These are phyloP conservation scores for Magallana ariakensis DNA, from an alignment of 1,140 invertebrate genomes.

Conservation along the genomic window DNA sequence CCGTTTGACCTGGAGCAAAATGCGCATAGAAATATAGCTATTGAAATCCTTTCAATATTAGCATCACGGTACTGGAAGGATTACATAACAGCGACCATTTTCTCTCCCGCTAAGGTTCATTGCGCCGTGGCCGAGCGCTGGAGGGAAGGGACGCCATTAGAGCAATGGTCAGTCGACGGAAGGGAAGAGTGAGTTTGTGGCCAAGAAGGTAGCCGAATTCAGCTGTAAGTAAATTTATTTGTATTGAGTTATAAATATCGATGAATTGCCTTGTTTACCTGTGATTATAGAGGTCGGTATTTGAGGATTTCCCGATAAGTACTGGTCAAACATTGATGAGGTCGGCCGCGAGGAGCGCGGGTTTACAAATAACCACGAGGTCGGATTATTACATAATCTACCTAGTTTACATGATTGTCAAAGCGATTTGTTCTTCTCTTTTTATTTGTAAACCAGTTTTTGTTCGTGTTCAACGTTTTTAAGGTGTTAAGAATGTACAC, in stretches of 20 bases:
- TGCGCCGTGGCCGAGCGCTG: slow-evolving; percentile 18
- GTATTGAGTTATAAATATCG: slow-evolving; percentile 19
- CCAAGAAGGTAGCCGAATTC: neutral
- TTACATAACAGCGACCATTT: slow-evolving; percentile 29
- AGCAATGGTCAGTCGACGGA: neutral
- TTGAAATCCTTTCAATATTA: slow-evolving; percentile 37
- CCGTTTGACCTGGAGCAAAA: slow-evolving; percentile 31
- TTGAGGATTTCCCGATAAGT: slow-evolving; percentile 4
- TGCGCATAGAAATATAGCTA: slow-evolving; percentile 38
- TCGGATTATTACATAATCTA: slow-evolving; percentile 14
- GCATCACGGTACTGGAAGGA: slow-evolving; percentile 14
- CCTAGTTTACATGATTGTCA: neutral
- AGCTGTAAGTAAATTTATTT: slow-evolving; percentile 29
- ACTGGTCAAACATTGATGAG: slow-evolving; percentile 25
- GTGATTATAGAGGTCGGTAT: neutral
- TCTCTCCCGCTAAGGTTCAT: slow-evolving; percentile 33
- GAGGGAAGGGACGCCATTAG: slow-evolving; percentile 22
- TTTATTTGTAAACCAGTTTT: neutral
- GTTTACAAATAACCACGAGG: neutral
- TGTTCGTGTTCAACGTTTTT: neutral
- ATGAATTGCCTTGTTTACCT: neutral
- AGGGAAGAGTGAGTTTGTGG: slow-evolving; percentile 6
- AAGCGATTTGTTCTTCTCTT: neutral
- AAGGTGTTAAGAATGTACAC: neutral
- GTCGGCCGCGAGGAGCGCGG: neutral